A percentile compares a stretch with the other conserved stretches of the same genome.
phyloP scores from a whole-genome alignment of 2,888 invertebrate genomes.

The Brachyopa scutellaris region DNA sequence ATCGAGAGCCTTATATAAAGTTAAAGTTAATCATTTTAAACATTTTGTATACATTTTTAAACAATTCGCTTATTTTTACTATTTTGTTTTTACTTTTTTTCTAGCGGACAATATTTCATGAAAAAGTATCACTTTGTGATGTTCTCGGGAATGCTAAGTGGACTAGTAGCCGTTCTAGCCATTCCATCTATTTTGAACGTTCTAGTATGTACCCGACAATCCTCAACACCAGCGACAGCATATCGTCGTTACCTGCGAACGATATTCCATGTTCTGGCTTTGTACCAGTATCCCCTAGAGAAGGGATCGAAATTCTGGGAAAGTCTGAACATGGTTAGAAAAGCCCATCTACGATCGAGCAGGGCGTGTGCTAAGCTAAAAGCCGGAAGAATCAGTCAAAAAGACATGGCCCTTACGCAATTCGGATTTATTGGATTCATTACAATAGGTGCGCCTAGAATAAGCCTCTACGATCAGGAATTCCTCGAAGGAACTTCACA shows the following conservation, averaged over 20 bases:
- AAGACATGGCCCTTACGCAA: slow-evolving; percentile 92
- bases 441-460: slow-evolving; percentile 84
- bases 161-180: slow-evolving; percentile 88
- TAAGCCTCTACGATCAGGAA: slow-evolving; percentile 86
- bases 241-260: slow-evolving; percentile 91
- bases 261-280: slow-evolving; percentile 88
- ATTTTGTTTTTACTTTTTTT: too few species aligned
- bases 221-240: slow-evolving; percentile 85
- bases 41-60: neutral
- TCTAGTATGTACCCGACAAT: slow-evolving; percentile 88
- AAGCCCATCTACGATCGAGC: slow-evolving; percentile 86
- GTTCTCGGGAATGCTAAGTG: slow-evolving; percentile 88
- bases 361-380: slow-evolving; percentile 82
- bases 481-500: slow-evolving; percentile 90
- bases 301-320: slow-evolving; percentile 85
- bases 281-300: slow-evolving; percentile 84
- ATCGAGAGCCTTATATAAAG: too few species aligned
- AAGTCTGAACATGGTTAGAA: slow-evolving; percentile 86
- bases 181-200: slow-evolving; percentile 89
- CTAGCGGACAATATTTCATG: slow-evolving; percentile 89
- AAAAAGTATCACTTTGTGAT: slow-evolving; percentile 87
- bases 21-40: neutral
- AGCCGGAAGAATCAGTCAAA: slow-evolving; percentile 87
- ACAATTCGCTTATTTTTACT: too few species aligned
- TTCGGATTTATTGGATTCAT: slow-evolving; percentile 93